phyloP scores from a whole-genome alignment of 1,140 invertebrate species.

The Dreissena rostriformis region DNA sequence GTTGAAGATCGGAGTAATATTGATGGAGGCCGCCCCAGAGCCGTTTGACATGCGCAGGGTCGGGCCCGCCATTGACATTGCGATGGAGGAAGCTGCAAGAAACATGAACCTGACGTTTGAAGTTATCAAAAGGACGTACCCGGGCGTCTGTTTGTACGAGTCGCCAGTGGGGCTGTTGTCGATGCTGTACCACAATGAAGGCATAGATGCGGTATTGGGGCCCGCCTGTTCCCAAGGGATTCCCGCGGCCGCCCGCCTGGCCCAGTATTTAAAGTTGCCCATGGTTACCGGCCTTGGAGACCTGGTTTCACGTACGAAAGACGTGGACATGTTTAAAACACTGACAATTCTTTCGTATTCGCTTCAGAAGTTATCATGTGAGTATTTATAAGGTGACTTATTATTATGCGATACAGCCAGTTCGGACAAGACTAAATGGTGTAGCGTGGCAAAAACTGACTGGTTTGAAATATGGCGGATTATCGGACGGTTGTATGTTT shows the following conservation, averaged over 20 bases:
- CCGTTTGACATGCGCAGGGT: slow-evolving; percentile 45
- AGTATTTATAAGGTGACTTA: too few species aligned
- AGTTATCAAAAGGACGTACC: slow-evolving; percentile 14
- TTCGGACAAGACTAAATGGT: too few species aligned
- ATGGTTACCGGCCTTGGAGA: slow-evolving; percentile 45
- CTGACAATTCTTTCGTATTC: slow-evolving; percentile 50
- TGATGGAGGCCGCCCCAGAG: slow-evolving; percentile 35
- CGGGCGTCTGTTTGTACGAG: slow-evolving; percentile 30
- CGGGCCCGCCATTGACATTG: slow-evolving; percentile 36
- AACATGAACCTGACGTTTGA: slow-evolving; percentile 11
- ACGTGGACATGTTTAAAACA: slow-evolving; percentile 38
- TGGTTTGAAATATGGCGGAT: too few species aligned
- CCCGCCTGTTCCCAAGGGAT: slow-evolving; percentile 52
- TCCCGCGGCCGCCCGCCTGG: slow-evolving; percentile 11
- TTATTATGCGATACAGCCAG: too few species aligned
- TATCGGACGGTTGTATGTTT: too few species aligned
- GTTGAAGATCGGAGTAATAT: slow-evolving; percentile 42
- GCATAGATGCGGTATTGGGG: slow-evolving; percentile 35
- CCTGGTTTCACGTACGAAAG: not conserved
- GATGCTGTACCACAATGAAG: too few species aligned
- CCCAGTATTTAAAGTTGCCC: slow-evolving; percentile 31
- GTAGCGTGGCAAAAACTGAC: too few species aligned
- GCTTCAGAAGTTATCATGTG: too few species aligned
- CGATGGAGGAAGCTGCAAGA: not conserved
- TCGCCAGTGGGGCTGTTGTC: too few species aligned